A percentile compares a stretch with the other conserved stretches of the same genome.
These are phyloP conservation scores for Glomeris marginata DNA, from an alignment of 2,888 invertebrate genomes.

Conservation along the genomic window DNA sequence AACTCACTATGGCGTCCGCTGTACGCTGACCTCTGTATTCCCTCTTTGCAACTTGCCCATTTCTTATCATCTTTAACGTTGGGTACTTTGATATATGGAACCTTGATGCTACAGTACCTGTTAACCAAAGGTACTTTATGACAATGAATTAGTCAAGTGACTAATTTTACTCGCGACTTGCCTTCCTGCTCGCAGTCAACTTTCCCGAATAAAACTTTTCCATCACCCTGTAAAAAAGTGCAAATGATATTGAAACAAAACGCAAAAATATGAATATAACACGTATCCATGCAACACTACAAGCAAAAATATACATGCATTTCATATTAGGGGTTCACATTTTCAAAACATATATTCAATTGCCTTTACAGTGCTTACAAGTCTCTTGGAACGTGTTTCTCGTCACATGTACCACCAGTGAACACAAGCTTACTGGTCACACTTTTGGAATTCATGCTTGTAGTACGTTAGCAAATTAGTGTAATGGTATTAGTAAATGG, in stretches of 20 bases:
- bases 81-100: slow-evolving; percentile 98
- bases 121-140: slow-evolving; percentile 17
- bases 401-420: not conserved
- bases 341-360: too few relatives aligned
- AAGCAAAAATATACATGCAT: too few relatives aligned
- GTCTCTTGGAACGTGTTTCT: not conserved
- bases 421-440: too few relatives aligned
- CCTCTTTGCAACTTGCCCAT: slow-evolving; percentile 74
- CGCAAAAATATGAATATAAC: not conserved
- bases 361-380: too few relatives aligned
- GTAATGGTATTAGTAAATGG: too few relatives aligned
- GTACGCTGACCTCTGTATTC: slow-evolving; percentile 84
- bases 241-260: not conserved
- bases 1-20: slow-evolving; percentile 74
- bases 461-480: too few relatives aligned
- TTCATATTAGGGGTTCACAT: too few relatives aligned
- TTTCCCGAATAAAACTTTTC: slow-evolving; percentile 83
- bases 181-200: slow-evolving; percentile 93
- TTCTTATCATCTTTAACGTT: slow-evolving; percentile 84
- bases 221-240: slow-evolving; percentile 31
- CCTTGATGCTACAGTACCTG: slow-evolving; percentile 60
- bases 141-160: not conserved
- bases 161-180: slow-evolving; percentile 27
- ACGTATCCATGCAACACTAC: not conserved
- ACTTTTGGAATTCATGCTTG: too few relatives aligned